Conservation (phyloP, 2,888 invertebrate genomes). For the Tetranychus truncatus region DNA sequence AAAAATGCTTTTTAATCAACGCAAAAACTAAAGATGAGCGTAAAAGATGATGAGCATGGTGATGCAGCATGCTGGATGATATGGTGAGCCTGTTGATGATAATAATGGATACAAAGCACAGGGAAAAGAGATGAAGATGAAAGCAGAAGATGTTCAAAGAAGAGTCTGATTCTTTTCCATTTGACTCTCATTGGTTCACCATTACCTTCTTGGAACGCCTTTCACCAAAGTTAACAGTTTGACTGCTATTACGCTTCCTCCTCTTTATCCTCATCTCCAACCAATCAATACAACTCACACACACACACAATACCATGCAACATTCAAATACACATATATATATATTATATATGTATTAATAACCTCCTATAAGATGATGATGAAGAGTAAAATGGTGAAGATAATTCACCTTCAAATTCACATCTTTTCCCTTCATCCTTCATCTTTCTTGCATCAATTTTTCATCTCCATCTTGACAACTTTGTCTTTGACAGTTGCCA, state of each 20-base stretch:
- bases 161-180: background rate
- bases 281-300: background rate
- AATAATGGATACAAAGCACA: background rate
- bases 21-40: no score
- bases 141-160: background rate
- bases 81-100: background rate
- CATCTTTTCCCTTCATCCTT: no score
- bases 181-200: background rate
- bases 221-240: background rate
- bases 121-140: background rate
- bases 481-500: no score
- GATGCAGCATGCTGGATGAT: no score
- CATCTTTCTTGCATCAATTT: no score
- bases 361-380: no score
- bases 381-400: no score
- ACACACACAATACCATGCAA: background rate
- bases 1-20: no score
- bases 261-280: background rate
- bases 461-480: no score
- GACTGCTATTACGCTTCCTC: background rate
- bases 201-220: background rate
- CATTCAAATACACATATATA: background rate
- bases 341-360: no score
- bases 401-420: no score
- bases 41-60: no score